Evolutionary conservation across 2,113 vertebrate species (phyloP), one percentile per base, ranked within the genome.

Genomic region (Theristicus caerulescens): DNA sequence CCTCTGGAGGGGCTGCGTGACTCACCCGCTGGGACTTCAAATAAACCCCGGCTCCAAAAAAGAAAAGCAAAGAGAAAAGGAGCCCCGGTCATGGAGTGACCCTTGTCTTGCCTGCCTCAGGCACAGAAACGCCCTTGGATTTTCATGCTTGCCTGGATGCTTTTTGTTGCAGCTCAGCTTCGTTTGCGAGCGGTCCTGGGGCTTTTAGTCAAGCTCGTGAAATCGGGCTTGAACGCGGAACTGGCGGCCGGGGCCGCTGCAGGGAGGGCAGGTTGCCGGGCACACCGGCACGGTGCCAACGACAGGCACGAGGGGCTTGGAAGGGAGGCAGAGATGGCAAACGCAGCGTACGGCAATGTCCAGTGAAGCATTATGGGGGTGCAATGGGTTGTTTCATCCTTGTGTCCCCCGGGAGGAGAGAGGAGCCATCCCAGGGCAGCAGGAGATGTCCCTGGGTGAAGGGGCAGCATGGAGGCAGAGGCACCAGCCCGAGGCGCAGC

Each of bases 111-210:
- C 82, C 69, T 15, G 46, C 86, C 67, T 49, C 32, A 0, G 72
- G 87, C 74, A 46, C 61, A 51, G 82, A 9, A 87, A 74, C 22
- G 3, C 84, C 81, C 82, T 46, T 1, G 3, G 54, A 57, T 76
- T 94, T 91, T 74, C 61, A 46, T 29, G 84, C 90, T 62, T 74
- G 61, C 74, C 82, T 67, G 90, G 94, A 25, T 3, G 26, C 16
- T 36, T 76, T 79, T 17, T 87, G 90, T 24, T 20, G 69, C 72
- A 13, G 77, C 81, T n/a, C 4, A 0, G 54, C 71, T 57, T 5
- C 12, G 0, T 52, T 57, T 25, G 64, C 0, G 1, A 83, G 64
- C 4, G 5, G 15, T 16, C 5, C 29, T 0, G 0, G 24, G 54
- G 26, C 17, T 65, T 85, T 42, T 2, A 6, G 25, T 11, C 0